Base-by-base conservation (phyloP, 1,140 invertebrate species). In the Nasonia vitripennis region DNA sequence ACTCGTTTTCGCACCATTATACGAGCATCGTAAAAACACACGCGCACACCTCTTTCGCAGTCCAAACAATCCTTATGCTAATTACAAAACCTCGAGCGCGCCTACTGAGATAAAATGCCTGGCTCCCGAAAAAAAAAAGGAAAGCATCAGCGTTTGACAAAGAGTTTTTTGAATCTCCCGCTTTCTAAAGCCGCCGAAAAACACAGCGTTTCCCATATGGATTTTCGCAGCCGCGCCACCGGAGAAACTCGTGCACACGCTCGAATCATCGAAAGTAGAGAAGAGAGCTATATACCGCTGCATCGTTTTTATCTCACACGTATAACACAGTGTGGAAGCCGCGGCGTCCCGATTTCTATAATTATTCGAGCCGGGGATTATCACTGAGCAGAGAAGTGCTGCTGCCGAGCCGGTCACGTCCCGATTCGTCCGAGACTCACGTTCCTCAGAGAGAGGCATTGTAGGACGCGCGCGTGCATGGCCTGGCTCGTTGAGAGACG, bases 291-390 rank as follows among this genome's bases (percentile, higher is more conserved):
- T 12, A 27, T 67, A 6, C 14, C 4, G 27, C 37, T 67, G 6
- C 17, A 62, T 62, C 55, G 51, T 41, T 78, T 55, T 51, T 62
- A 23, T 77, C n/a, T 55, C 34, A 37, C 34, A 68, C 31, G n/a
- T 48, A 37, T 23, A 77, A 17, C 74, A 5, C 37, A 23, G 14
- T 23, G 20, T 67, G 20, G 9, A 67, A 34, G 6, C 23, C 7
- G 45, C 6, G 27, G 51, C 10, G 79, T 81, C 70, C 80, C 80
- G 80, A 81, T 81, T 81, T 81, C 80, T 81, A 81, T 81, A 81
- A 81, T 81, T 81, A 81, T 81, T 81, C 80, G n/a, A 31, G 23
- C 20, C 68, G 67, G 12, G 70, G 45, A 81, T 81, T 81, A 81
- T 81, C 67, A 45, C 23, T 41, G 9, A 0, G 12, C 17, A 0